Base-by-base conservation (phyloP, 2,888 invertebrate genomes). In the Girardia tigrina region DNA sequence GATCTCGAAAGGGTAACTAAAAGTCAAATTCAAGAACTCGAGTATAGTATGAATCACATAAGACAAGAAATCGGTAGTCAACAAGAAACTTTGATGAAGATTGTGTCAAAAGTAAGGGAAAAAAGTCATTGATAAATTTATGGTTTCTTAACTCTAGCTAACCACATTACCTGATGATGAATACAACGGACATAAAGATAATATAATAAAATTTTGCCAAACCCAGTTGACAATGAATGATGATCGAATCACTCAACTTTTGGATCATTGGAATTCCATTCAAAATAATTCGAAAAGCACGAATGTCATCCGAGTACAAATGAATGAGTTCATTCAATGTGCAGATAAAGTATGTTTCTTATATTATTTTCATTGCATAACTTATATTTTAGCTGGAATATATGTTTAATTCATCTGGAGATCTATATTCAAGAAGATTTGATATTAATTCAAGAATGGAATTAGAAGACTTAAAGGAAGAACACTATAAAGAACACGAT, bases 1-100 rank as follows among this genome's bases (percentile, higher is more conserved):
- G 74, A 74, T 56, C 28, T 74, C 27, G 74, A 74, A 23, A 74
- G 26, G 20, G 56, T 74, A 6, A 70, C 42, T 23, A n/a, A 56
- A n/a, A 56, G 56, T 56, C 56, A 56, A 56, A 69, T 56, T 16
- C 56, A 74, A 16, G 74, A 74, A 69, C 27, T 74, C 26, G 8
- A 56, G n/a, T 56, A 56, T 23, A 56, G 23, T 56, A 56, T 56
- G 56, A 56, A 56, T n/a, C 56, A 56, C n/a, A 56, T 56, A 4
- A 56, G 23, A n/a, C 56, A 56, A 20, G 56, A 56, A n/a, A 56
- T 56, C n/a, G 23, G 56, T n/a, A 56, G 23, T 56, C 56, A 56
- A 56, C 56, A 56, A 23, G 56, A 56, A 56, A 56, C n/a, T n/a
- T n/a, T 56, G n/a, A 56, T 56, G 2, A n/a, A 56, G n/a, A 56